Base-by-base conservation (phyloP, 2,888 invertebrate species). In the Pterobdella sp. region DNA sequence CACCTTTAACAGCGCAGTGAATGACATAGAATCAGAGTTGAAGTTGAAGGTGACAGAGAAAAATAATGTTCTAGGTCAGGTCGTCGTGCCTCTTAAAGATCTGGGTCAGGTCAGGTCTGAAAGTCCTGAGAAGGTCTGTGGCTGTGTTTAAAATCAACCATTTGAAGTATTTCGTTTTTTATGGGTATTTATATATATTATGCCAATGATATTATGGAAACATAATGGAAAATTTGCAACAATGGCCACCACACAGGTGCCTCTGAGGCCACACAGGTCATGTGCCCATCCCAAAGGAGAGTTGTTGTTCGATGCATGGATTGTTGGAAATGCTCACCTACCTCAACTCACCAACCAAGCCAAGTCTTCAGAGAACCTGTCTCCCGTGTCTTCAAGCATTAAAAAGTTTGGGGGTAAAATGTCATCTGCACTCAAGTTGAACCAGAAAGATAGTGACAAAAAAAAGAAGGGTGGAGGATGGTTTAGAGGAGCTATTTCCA, bases 31-130 rank as follows among this genome's bases (percentile, higher is more conserved):
- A 37, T 79, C 80, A 75, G 79, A 80, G 66, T 78, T 81, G 14
- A 81, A 79, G 77, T 80, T 82, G 75, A 80, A 79, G 56, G 80
- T 80, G 29, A 81, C 80, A 26, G 81, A 82, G 73, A 81, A 81
- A 66, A 81, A 81, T 66, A 81, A 81, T 66, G 77, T 81, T 26
- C 76, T 81, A 26, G 82, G 82, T 60, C 81, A 81, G 75, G 78
- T 82, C 29, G 77, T 77, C 22, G 75, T 82, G 31, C 81, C 81
- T 2, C 70, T 73, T 0, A 29, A n/a, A 0, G 75, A 75, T 63
- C 73, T 75, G 18, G 66, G 69, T 32, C 34, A 63, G 10, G 36
- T 60, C 36, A 73, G 49, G 37, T 60, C 69, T n/a, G 34, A 37
- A 3, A 60, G 36, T 26, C 73, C 73, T 0, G 69, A 73, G 32